Evolutionary conservation across 2,888 invertebrate genomes (phyloP).

Genomic region (Brenthis daphne): DNA sequence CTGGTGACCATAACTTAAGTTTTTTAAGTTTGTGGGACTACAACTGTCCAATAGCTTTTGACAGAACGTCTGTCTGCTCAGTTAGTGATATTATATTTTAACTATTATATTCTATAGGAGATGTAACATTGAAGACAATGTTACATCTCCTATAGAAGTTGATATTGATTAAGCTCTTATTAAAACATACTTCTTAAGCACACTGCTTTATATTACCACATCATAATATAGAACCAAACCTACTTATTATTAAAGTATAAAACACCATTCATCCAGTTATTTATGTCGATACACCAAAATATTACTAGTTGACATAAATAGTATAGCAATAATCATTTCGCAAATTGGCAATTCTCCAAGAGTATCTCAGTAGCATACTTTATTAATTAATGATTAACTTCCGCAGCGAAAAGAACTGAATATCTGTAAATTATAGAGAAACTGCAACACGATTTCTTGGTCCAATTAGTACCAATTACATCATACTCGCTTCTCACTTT

Average conservation of each 20-base stretch:
- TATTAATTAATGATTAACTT: slow-evolving; percentile 33
- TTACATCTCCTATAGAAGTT: too few species aligned
- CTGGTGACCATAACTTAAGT: too few species aligned
- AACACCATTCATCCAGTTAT: too few species aligned
- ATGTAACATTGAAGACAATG: too few species aligned
- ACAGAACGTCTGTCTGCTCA: too few species aligned
- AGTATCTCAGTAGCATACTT: slow-evolving; percentile 22
- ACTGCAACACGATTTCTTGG: slow-evolving; percentile 11
- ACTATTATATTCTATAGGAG: too few species aligned
- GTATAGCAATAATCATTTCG: slow-evolving; percentile 17
- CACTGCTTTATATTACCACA: neutral
- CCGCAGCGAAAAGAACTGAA: slow-evolving; percentile 26
- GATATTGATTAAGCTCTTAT: too few species aligned
- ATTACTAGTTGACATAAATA: slow-evolving; percentile 1
- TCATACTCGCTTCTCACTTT: neutral
- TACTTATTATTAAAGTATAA: neutral
- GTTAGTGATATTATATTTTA: too few species aligned
- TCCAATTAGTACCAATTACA: slow-evolving; percentile 15
- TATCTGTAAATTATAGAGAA: slow-evolving; percentile 11
- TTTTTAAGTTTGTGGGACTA: too few species aligned
- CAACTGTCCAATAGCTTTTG: too few species aligned
- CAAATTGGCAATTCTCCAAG: slow-evolving; percentile 31
- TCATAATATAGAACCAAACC: neutral
- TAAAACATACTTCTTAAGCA: too few species aligned
- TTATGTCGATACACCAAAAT: neutral